Conservation (phyloP, 2,113 vertebrate species). For the Pachyramphus minor region DNA sequence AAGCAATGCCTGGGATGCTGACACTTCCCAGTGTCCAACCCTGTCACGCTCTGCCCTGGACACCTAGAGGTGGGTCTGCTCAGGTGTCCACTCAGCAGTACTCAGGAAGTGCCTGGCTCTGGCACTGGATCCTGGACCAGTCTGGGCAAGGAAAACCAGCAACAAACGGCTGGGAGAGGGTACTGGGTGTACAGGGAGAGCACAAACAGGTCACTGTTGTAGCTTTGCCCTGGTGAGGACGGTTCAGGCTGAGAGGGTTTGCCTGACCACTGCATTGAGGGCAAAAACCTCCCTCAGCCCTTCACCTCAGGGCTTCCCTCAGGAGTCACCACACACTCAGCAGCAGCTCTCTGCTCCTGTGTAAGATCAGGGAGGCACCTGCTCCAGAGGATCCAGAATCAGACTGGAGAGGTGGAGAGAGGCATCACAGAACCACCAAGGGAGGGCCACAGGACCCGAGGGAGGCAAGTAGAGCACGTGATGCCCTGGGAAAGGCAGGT, state of each 20-base stretch:
- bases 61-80: not conserved
- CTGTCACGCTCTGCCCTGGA: not conserved
- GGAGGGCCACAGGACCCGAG: not conserved
- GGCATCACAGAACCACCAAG: not conserved
- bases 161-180: not conserved
- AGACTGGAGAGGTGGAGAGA: not conserved
- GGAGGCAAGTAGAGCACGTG: fast-evolving
- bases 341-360: not conserved
- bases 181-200: not conserved
- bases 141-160: not conserved
- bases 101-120: not conserved
- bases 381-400: not conserved
- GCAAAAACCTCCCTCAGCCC: not conserved
- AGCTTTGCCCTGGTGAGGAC: not conserved
- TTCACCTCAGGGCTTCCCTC: not conserved
- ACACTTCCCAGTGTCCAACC: not conserved
- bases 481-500: not conserved
- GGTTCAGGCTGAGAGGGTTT: not conserved
- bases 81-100: fast-evolving
- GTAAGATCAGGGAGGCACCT: not conserved
- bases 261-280: not conserved
- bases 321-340: not conserved
- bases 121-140: not conserved
- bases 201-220: no score
- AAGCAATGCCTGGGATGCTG: not conserved